Evolutionary conservation across 2,797 vertebrate species (phyloP).

Genomic region (Neosalanx taihuensis): DNA sequence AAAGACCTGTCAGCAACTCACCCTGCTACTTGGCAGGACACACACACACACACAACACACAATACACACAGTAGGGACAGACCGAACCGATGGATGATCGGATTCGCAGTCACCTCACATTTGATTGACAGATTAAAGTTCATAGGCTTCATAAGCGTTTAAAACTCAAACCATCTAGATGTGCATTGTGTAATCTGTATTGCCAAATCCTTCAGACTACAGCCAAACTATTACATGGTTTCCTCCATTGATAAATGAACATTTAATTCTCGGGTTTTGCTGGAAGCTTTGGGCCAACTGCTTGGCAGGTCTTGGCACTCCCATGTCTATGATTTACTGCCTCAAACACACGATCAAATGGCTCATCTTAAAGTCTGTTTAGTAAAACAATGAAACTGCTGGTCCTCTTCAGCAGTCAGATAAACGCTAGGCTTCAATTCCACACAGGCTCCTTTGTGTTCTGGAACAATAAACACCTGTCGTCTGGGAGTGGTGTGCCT

Average conservation of each 20-base stretch:
- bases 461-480: conserved; percentile 38
- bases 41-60: background rate
- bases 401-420: conserved; percentile 34
- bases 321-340: conserved; percentile 12
- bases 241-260: background rate
- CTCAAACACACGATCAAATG: conserved; percentile 34
- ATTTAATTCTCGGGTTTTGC: background rate
- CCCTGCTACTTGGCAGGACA: background rate
- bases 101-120: background rate
- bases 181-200: background rate
- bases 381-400: conserved; percentile 48
- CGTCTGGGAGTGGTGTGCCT: background rate
- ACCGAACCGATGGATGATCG: background rate
- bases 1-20: conserved; percentile 35
- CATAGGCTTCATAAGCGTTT: background rate
- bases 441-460: conserved; percentile 63
- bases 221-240: background rate
- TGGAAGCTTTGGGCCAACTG: background rate
- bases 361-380: conserved; percentile 45
- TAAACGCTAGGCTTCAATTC: conserved; percentile 28
- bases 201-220: background rate
- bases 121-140: background rate
- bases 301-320: background rate
- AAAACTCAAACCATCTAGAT: background rate
- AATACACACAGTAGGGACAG: conserved; percentile 2